Evolutionary conservation across 2,888 invertebrate genomes (phyloP), one percentile per base, ranked within the genome.

Genomic region (Actias luna): DNA sequence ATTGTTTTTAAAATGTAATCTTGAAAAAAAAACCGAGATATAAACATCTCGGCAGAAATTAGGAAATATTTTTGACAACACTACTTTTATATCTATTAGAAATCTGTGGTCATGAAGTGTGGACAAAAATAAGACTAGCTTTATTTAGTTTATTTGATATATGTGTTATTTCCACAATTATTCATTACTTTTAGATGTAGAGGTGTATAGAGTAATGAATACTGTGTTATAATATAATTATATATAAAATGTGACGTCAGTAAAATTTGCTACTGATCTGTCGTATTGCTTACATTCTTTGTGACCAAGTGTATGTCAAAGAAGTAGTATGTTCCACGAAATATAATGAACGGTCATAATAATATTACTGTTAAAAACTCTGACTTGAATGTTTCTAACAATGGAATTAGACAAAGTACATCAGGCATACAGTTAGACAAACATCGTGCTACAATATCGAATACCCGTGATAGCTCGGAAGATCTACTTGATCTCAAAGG

Each of bases 401-500:
- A 78, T 71, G 76, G 77, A 66, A 72, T 76, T 61, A 71, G 72
- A 39, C 80, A 80, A 71, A 82, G 76, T 69, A 68, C 75, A 62
- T 71, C 83, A 39, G 73, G 72, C 22, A 71, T 79, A 67, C 82
- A 75, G 65, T 72, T 78, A 50, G 81, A 84, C 57, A 77, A 70
- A 68, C 75, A 68, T 65, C 80, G 76, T 67, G 73, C 84, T 59
- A 75, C 83, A 52, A 72, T 80, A 62, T 83, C 89, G 31, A 84
- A 82, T 75, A 77, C 78, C 59, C 86, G 89, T 25, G 90, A 91
- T 61, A 83, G 80, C 65, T 71, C 83, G 1, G 92, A 92, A 55
- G 93, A 93, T 64, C 75, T 87, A 59, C 75, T 89, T 25, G 95
- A 95, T 78, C 93, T 94, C 63, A 95, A 95, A 83, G 94, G 95